Evolutionary conservation across 2,888 invertebrate genomes (phyloP).

Genomic region (Synanthedon myopaeformis): DNA sequence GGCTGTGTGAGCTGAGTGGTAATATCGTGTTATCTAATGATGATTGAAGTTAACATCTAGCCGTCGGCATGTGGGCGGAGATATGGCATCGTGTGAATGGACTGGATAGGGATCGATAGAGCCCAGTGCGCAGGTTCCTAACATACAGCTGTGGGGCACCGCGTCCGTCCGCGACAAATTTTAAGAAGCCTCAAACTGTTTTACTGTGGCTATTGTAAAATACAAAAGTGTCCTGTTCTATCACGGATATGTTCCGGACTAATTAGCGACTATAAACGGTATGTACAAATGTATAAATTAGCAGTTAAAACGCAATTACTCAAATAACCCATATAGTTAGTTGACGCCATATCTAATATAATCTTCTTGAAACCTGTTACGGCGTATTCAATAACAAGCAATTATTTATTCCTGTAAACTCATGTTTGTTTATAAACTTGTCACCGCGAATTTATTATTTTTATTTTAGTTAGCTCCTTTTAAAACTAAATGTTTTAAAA

Average conservation of each 20-base stretch:
- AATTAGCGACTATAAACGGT: constrained; percentile 53
- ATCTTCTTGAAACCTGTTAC: constrained; percentile 48
- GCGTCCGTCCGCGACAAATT: constrained; percentile 26
- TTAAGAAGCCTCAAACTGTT: constrained; percentile 24
- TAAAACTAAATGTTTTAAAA: too few species aligned
- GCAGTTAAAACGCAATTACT: not conserved
- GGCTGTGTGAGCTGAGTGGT: constrained; percentile 33
- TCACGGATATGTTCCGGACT: constrained; percentile 43
- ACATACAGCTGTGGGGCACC: constrained; percentile 46
- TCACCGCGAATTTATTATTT: not conserved
- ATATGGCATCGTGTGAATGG: constrained; percentile 57
- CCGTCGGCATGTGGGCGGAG: constrained; percentile 53
- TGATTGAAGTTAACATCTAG: constrained; percentile 55
- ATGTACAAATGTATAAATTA: constrained; percentile 18
- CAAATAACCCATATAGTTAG: not conserved
- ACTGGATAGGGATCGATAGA: constrained; percentile 53
- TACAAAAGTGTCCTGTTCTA: constrained; percentile 36
- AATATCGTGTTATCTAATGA: constrained; percentile 60
- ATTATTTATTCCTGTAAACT: constrained; percentile 22
- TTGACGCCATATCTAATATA: constrained; percentile 24
- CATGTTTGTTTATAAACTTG: constrained; percentile 39
- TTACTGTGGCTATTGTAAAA: constrained; percentile 37
- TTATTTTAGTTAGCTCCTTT: not conserved
- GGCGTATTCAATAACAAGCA: constrained; percentile 25
- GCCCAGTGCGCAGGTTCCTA: constrained; percentile 56